Evolutionary conservation across 2,797 vertebrate species (phyloP).

Genomic region (Pseudomugil gertrudae): DNA sequence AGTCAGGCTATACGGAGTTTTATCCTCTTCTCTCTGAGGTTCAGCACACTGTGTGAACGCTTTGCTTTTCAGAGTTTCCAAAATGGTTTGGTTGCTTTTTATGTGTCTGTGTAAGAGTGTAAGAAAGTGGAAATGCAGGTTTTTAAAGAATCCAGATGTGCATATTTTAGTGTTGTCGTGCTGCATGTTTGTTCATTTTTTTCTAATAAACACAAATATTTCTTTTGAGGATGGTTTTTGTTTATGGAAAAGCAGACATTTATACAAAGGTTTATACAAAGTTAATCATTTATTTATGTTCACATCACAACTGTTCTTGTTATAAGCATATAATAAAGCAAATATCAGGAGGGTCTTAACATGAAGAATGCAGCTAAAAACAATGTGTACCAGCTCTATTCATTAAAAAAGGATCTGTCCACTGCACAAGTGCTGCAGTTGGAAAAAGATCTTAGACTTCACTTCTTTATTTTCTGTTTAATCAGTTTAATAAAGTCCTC

Average conservation of each 20-base stretch:
- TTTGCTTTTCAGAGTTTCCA: conserved; percentile 38
- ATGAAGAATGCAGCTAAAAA: not conserved
- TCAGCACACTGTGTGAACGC: conserved; percentile 13
- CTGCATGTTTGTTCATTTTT: conserved; percentile 41
- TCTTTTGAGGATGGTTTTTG: conserved; percentile 20
- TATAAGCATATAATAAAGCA: not conserved
- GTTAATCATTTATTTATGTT: not conserved
- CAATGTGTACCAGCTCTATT: not conserved
- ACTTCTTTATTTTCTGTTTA: conserved; percentile 18
- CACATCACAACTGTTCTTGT: not conserved
- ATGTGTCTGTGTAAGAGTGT: conserved; percentile 3
- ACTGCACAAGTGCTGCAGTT: conserved; percentile 20
- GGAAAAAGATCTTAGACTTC: conserved; percentile 9
- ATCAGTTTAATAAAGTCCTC: not conserved
- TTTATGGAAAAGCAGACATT: not conserved
- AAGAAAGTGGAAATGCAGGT: conserved; percentile 4
- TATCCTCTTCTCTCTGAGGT: conserved; percentile 1
- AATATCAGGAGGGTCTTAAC: not conserved
- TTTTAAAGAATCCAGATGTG: conserved; percentile 42
- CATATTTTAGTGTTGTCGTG: conserved; percentile 20
- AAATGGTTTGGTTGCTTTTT: conserved; percentile 8
- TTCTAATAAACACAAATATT: conserved; percentile 69
- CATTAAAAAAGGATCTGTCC: conserved; percentile 8
- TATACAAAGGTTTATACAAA: not conserved
- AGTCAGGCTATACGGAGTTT: not conserved